Base-by-base conservation (phyloP, 35 echinoderm and acorn worm species). In the Apostichopus parvimensis region DNA sequence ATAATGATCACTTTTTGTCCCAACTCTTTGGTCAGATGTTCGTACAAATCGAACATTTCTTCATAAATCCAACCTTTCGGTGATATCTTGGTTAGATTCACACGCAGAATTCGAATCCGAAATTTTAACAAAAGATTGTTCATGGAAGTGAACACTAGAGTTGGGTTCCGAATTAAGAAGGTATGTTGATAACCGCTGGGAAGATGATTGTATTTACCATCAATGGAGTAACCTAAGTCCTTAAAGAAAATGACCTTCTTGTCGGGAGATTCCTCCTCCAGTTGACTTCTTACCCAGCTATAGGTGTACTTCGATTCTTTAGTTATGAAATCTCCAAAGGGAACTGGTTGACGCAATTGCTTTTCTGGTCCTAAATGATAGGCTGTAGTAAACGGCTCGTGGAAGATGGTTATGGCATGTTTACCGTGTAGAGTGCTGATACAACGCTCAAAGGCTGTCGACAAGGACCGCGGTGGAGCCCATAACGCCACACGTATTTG, bases 391-490 rank as follows among this genome's bases (percentile, higher is more conserved):
- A 90, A 98, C 14, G 92, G 56, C 62, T 98, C 96, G 56, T 98
- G 96, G 10, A 59, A 92, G 21, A 95, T 87, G 17, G 60, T 60
- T 23, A 93, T 65, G 23, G 83, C 25, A 14, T 92, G 64, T 0
- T 87, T 75, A 34, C 87, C 86, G 18, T 87, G 79, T 14, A 93
- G 87, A 12, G 91, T 78, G 73, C 92, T 95, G 64, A 98, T 98
- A 54, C 93, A 98, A 18, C 96, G 93, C 61, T 95, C 94, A 64
- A 98, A 98, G 21, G 96, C 96, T 7, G 96, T 98, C 0, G 96
- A 98, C 5, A 98, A 88, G 54, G 93, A 98, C 57, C 96, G 79
- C 5, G 96, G 96, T 15, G 96, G 91, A 26, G 96, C 93, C 96
- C 96, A 98, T 17, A 98, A 80, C 25, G 93, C 59, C 14, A 98